Evolutionary conservation across 1,140 invertebrate genomes (phyloP).

Genomic region (Ectropis grisescens): DNA sequence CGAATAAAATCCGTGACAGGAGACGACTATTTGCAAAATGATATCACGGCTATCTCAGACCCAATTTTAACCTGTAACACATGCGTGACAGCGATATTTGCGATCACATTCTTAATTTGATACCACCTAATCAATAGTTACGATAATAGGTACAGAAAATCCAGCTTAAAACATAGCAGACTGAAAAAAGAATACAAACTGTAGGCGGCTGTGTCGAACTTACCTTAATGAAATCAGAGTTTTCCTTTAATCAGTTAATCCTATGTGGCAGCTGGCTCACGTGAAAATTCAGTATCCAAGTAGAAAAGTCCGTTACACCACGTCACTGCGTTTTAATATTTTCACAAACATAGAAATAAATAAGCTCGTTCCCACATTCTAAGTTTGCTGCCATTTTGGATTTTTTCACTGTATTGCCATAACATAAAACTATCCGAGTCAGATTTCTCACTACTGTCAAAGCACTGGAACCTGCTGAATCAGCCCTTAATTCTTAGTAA

Average conservation of each 20-base stretch:
- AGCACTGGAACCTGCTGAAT: too few relatives aligned
- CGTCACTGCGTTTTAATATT: slow-evolving; percentile 46
- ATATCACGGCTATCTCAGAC: slow-evolving; percentile 6
- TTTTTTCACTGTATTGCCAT: too few relatives aligned
- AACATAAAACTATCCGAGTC: too few relatives aligned
- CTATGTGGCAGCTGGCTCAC: too few relatives aligned
- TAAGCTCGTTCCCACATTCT: slow-evolving; percentile 7
- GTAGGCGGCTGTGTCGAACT: slow-evolving; percentile 40
- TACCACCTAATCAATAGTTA: not conserved
- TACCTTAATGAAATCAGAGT: slow-evolving; percentile 31
- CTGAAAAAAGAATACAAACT: slow-evolving; percentile 17
- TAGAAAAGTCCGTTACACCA: slow-evolving; percentile 44
- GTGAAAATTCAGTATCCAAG: too few relatives aligned
- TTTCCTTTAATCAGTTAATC: too few relatives aligned
- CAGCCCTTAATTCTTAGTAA: too few relatives aligned
- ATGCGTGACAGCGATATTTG: too few relatives aligned
- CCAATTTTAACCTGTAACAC: too few relatives aligned
- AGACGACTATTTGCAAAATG: slow-evolving; percentile 9
- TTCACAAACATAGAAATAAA: slow-evolving; percentile 30
- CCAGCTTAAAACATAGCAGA: slow-evolving; percentile 36
- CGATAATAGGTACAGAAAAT: not conserved
- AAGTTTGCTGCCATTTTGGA: slow-evolving; percentile 49
- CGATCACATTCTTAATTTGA: too few relatives aligned
- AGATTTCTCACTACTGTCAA: too few relatives aligned
- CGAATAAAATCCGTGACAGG: slow-evolving; percentile 22